Evolutionary conservation across 1,140 invertebrate species (phyloP), one percentile per base, ranked within the genome.

Genomic region (Tetramorium alpestre): DNA sequence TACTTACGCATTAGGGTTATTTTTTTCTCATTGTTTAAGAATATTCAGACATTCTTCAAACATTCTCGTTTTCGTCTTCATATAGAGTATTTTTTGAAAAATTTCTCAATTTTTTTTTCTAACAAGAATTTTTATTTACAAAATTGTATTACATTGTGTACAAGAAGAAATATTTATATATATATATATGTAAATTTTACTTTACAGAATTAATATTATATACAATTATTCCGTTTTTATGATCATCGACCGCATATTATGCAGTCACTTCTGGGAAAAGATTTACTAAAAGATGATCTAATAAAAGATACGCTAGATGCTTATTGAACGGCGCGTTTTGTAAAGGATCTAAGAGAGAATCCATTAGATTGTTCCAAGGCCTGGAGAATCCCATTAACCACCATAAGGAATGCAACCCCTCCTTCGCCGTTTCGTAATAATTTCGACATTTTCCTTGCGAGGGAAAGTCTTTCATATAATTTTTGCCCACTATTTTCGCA

Each of bases 221-320:
- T 65, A 78, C 47, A 69, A 70, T 2, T 51, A 56, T 70, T 70
- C 3, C 3, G 7, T n/a, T 81, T 70, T 80, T n/a, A 65, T 22
- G 7, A 2, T 56, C 62, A 76, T 33, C 3, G 7, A 62, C 33
- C 2, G 1, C 22, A 60, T 8, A 86, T 80, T 67, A 88, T 22
- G 69, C 22, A 62, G 85, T 85, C 33, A 96, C 73, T 92, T 96
- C 96, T 2, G 96, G 96, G 91, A 96, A 96, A 47, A 96, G 91
- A 90, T 95, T 95, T 5, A 93, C 90, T 13, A 96, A 49, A 22
- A 96, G 62, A 64, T 95, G 94, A 89, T 96, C 96, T 28, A 96
- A 76, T 22, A 96, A 88, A 56, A 94, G 86, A 77, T 96, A 96
- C 38, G 95, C 95, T 3, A 96, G 87, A 94, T 96, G 94, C 58